phyloP scores from a whole-genome alignment of 2,888 invertebrate genomes.

The Lutraria lutraria region DNA sequence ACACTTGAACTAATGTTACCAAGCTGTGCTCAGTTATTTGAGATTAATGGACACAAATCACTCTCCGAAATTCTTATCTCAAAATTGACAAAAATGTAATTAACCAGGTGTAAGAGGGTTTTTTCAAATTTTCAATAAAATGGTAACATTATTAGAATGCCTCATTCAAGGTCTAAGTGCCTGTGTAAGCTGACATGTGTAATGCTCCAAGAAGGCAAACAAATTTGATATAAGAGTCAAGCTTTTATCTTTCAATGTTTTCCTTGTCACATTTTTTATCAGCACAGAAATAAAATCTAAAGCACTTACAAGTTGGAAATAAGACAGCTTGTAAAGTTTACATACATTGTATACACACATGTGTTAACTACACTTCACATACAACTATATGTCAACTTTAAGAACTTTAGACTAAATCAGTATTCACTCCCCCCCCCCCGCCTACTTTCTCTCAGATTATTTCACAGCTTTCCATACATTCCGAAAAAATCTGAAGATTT shows the following conservation, averaged over 20 bases:
- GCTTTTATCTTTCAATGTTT: neutral
- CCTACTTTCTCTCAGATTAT: neutral
- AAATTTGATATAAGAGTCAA: neutral
- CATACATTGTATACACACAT: constrained; percentile 5
- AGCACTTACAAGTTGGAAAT: neutral
- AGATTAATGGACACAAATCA: neutral
- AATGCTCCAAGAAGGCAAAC: neutral
- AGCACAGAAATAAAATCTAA: neutral
- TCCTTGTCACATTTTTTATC: constrained; percentile 25
- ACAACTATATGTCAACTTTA: neutral
- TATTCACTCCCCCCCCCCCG: neutral
- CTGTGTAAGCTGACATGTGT: neutral
- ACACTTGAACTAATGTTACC: neutral
- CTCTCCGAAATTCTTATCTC: neutral
- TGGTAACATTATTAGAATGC: neutral
- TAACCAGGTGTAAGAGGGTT: neutral
- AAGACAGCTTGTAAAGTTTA: neutral
- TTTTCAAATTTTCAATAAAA: neutral
- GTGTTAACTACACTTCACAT: neutral
- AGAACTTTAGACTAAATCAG: neutral
- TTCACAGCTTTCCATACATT: constrained; percentile 10
- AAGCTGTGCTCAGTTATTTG: neutral
- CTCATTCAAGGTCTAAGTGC: neutral
- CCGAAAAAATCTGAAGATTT: constrained; percentile 11
- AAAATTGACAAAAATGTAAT: neutral